Percentiles rank a stretch among this genome's conserved stretches.
phyloP scores from a whole-genome alignment of 1,140 invertebrate species.

The Dreissena rostriformis region DNA sequence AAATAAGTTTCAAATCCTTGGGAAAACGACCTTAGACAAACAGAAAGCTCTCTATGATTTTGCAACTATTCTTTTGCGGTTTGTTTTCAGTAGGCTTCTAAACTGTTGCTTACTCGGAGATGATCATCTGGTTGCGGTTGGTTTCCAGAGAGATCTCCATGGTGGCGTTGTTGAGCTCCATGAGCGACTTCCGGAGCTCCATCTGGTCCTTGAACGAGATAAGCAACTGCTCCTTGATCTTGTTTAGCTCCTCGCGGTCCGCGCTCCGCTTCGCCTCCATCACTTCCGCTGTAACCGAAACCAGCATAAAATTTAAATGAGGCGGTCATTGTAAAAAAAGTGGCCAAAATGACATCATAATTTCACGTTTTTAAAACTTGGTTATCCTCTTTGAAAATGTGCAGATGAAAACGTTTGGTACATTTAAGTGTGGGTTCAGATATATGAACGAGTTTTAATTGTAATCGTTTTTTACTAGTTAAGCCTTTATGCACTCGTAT shows the following conservation, averaged over 20 bases:
- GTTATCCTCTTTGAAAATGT: neutral
- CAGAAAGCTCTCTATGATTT: too few species aligned
- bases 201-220: conserved; percentile 95
- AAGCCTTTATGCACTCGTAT: too few species aligned
- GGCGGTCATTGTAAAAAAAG: neutral
- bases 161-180: conserved; percentile 93
- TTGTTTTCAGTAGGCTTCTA: too few species aligned
- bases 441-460: too few species aligned
- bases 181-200: conserved; percentile 90
- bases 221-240: conserved; percentile 91
- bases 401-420: too few species aligned
- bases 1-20: too few species aligned
- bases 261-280: conserved; percentile 65
- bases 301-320: neutral
- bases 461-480: too few species aligned
- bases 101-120: conserved; percentile 85
- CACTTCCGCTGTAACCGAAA: conserved; percentile 74
- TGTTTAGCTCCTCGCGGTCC: conserved; percentile 83
- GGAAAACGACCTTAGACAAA: too few species aligned
- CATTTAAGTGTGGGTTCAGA: too few species aligned
- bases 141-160: conserved; percentile 91
- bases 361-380: neutral
- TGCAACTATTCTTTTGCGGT: too few species aligned
- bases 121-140: conserved; percentile 91
- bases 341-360: neutral